Percentiles rank a stretch among this genome's conserved stretches.
Evolutionary conservation across 2,113 vertebrate species (phyloP).

Genomic region (Enhydra lutris): DNA sequence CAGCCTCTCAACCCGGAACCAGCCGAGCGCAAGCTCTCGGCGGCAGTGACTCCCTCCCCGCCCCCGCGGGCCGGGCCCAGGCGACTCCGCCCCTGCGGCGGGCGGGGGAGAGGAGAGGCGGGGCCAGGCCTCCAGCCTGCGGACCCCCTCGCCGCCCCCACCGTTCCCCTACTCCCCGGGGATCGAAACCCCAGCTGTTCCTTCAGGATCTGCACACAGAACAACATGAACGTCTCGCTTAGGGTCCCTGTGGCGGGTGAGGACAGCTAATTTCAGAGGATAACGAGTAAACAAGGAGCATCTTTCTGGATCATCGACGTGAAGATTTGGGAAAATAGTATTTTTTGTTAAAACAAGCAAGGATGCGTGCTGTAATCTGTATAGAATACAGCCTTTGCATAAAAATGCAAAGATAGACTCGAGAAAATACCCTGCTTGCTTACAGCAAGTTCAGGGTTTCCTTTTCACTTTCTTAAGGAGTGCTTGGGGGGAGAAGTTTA

Average conservation of each 20-base stretch:
- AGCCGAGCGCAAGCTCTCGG: conserved; percentile 46
- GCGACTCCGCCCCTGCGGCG: conserved; percentile 58
- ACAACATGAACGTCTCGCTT: background rate
- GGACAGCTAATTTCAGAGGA: background rate
- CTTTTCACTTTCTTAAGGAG: background rate
- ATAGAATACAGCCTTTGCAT: background rate
- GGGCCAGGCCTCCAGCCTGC: background rate
- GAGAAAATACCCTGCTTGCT: background rate
- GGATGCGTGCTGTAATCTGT: background rate
- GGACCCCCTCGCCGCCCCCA: background rate
- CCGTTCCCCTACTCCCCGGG: background rate
- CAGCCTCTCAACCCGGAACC: conserved; percentile 75
- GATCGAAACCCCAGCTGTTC: conserved; percentile 53
- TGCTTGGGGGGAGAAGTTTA: background rate
- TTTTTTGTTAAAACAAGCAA: background rate
- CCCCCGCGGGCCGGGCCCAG: conserved; percentile 42
- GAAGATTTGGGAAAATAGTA: conserved; percentile 22
- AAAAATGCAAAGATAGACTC: background rate
- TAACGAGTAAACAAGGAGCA: background rate
- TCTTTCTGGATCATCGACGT: background rate
- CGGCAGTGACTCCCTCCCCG: conserved; percentile 34
- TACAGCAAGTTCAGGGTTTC: background rate
- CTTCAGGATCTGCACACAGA: background rate
- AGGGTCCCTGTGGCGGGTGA: background rate
- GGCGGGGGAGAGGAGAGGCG: conserved; percentile 41